Percentiles rank a stretch among this genome's conserved stretches.
Evolutionary conservation across 1,140 invertebrate species (phyloP).

Genomic region (Drosophila paulistorum): DNA sequence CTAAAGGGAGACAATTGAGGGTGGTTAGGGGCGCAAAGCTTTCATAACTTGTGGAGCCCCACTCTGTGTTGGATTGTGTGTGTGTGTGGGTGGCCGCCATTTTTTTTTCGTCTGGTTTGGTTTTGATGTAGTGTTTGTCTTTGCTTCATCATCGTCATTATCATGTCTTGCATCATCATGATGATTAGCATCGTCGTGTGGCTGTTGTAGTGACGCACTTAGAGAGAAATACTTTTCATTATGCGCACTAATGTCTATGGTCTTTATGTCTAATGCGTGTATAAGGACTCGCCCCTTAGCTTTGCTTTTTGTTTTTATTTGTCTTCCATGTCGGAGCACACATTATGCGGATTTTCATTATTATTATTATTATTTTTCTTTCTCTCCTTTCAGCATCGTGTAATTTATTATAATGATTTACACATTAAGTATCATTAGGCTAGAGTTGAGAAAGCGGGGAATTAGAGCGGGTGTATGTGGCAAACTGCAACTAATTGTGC

Average conservation of each 20-base stretch:
- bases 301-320: slow-evolving; percentile 45
- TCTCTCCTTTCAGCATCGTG: slow-evolving; percentile 27
- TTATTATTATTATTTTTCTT: slow-evolving; percentile 55
- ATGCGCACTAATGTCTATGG: slow-evolving; percentile 72
- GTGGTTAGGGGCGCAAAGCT: slow-evolving; percentile 38
- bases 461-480: slow-evolving; percentile 17
- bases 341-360: slow-evolving; percentile 58
- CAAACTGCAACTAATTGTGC: slow-evolving; percentile 62
- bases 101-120: slow-evolving; percentile 27
- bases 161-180: slow-evolving; percentile 22
- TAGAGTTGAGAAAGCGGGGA: slow-evolving; percentile 19
- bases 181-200: slow-evolving; percentile 21
- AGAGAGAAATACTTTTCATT: slow-evolving; percentile 63
- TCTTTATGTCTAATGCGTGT: slow-evolving; percentile 67
- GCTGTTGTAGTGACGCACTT: slow-evolving; percentile 47
- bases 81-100: slow-evolving; percentile 1
- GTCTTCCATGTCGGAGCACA: slow-evolving; percentile 49
- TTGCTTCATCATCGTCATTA: slow-evolving; percentile 2
- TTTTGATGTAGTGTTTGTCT: slow-evolving; percentile 46
- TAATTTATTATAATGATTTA: slow-evolving; percentile 74
- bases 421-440: slow-evolving; percentile 66
- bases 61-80: neutral
- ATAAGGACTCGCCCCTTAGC: slow-evolving; percentile 39
- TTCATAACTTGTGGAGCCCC: slow-evolving; percentile 58
- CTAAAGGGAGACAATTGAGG: slow-evolving; percentile 10